phyloP scores from a whole-genome alignment of 2,888 invertebrate species.

The Endotricha flammealis region DNA sequence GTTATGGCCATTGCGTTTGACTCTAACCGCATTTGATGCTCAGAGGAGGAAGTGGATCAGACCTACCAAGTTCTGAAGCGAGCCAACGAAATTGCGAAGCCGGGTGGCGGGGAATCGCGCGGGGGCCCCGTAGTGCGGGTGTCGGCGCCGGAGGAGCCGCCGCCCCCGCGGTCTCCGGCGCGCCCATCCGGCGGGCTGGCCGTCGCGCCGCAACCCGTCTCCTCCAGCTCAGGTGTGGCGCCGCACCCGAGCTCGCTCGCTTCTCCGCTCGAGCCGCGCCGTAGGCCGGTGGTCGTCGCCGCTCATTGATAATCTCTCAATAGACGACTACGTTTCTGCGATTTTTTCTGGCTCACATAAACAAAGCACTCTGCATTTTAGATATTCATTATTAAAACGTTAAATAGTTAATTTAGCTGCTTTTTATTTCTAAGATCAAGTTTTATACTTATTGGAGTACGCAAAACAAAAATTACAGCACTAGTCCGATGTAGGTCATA shows the following conservation, averaged over 20 bases:
- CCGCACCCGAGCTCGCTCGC: constrained; percentile 62
- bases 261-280: constrained; percentile 62
- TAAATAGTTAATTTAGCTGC: too few species aligned
- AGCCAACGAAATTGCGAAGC: constrained; percentile 90
- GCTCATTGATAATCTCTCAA: constrained; percentile 15
- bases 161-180: constrained; percentile 64
- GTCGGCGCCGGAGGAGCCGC: constrained; percentile 60
- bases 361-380: too few species aligned
- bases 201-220: constrained; percentile 81
- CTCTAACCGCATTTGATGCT: constrained; percentile 67
- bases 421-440: too few species aligned
- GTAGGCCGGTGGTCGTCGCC: constrained; percentile 50
- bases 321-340: constrained; percentile 1
- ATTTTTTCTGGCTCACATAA: too few species aligned
- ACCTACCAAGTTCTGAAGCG: constrained; percentile 97
- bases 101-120: constrained; percentile 74
- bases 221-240: constrained; percentile 84
- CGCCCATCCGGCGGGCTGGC: constrained; percentile 76
- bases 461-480: too few species aligned
- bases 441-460: too few species aligned
- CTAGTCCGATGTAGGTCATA: too few species aligned
- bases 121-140: constrained; percentile 68
- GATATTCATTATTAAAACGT: too few species aligned
- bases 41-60: constrained; percentile 89
- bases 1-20: constrained; percentile 32